Evolutionary conservation across 2,888 invertebrate genomes (phyloP), one percentile per base, ranked within the genome.

Genomic region (Matsumyia berberina): DNA sequence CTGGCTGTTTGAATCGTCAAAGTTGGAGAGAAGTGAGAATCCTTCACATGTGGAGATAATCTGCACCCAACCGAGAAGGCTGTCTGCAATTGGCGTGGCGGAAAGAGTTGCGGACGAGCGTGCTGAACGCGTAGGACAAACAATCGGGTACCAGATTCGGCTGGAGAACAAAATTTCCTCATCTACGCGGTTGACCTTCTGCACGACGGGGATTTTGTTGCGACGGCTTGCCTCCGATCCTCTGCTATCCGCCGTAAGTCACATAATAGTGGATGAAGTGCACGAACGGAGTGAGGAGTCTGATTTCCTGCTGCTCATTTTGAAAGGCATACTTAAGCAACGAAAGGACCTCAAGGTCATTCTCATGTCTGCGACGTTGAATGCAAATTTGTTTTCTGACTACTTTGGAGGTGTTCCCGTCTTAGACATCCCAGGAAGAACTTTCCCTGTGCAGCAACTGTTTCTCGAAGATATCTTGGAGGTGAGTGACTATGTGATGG

Each of bases 311-410:
- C 91, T 98, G 42, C 94, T 97, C 77, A 95, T 97, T 15, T 91
- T 98, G 42, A 95, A 96, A 91, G 95, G 96, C 89, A 93, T 97
- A 64, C 92, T 97, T 66, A 93, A 93, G 81, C 93, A 94, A 69
- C 94, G 96, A 76, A 94, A 94, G 55, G 95, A 97, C 89, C 92
- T 98, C 64, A 96, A 95, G 88, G 93, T 98, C 0, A 94, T 98
- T 88, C 93, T 98, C 5, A 98, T 98, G 98, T 98, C 97, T 89
- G 98, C 98, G 1, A 97, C 98, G 0, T 91, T 98, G 88, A 98
- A 98, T 90, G 95, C 96, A 0, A 94, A 95, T 35, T 92, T 97
- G 72, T 98, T 98, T 90, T 95, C 96, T 1, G 92, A 94, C 53
- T 98, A 98, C 91, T 98, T 98, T 90, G 90, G 88, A 0, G 94